phyloP scores from a whole-genome alignment of 1,140 invertebrate species.

The Amyelois transitella region DNA sequence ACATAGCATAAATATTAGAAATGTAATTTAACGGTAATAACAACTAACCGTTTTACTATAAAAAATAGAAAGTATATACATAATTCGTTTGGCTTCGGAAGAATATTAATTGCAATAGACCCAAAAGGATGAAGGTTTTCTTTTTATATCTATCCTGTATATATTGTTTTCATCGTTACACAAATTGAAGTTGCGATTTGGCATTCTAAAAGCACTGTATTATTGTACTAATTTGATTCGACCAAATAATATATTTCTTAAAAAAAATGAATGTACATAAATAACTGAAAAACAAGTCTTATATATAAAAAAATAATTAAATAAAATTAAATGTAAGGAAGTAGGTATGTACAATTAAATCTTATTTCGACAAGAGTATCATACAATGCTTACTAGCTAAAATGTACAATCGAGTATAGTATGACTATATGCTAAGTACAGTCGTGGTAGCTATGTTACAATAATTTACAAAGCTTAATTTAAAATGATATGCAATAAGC shows the following conservation, averaged over 20 bases:
- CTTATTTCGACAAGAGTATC: slow-evolving; percentile 55
- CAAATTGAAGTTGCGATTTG: no score
- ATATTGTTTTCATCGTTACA: no score
- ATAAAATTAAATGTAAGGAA: slow-evolving; percentile 22
- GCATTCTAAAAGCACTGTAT: no score
- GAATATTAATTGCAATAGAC: slow-evolving; percentile 16
- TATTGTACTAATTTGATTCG: no score
- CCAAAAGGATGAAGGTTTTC: slow-evolving; percentile 36
- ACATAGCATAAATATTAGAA: slow-evolving; percentile 57
- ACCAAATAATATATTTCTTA: no score
- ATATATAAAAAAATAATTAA: background rate
- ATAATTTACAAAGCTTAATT: slow-evolving; percentile 69
- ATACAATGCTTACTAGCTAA: slow-evolving; percentile 51
- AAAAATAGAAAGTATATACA: slow-evolving; percentile 27
- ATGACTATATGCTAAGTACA: slow-evolving; percentile 50
- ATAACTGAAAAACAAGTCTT: slow-evolving; percentile 1
- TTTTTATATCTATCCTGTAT: no score
- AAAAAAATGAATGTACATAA: no score
- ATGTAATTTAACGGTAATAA: slow-evolving; percentile 38
- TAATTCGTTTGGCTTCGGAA: slow-evolving; percentile 31
- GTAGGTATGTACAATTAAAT: slow-evolving; percentile 58
- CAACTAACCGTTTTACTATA: slow-evolving; percentile 42
- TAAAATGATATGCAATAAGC: slow-evolving; percentile 71
- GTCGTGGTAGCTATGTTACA: slow-evolving; percentile 59
- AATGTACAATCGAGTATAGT: slow-evolving; percentile 51